Percentiles rank a stretch among this genome's conserved stretches.
phyloP scores from a whole-genome alignment of 2,113 vertebrate genomes.

The Neogobius melanostomus region DNA sequence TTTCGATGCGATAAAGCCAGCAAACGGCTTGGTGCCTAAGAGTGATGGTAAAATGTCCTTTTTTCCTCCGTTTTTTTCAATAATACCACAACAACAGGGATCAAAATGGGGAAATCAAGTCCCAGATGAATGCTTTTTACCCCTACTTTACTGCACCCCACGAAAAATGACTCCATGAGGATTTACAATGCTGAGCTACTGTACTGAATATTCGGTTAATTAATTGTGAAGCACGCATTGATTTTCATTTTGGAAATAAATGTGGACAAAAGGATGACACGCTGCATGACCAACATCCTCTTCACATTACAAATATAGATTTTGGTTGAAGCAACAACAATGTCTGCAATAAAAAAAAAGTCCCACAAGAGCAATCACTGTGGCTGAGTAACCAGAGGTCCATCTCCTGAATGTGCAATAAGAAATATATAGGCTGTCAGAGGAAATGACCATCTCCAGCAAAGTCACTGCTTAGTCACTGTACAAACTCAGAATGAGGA shows the following conservation, averaged over 20 bases:
- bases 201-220: too few species aligned
- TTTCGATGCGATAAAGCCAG: too few species aligned
- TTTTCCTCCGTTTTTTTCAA: too few species aligned
- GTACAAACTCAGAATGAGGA: conserved; percentile 31
- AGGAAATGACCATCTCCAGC: conserved; percentile 18
- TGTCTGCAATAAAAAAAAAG: conserved; percentile 60
- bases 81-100: too few species aligned
- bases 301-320: conserved; percentile 55
- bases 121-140: too few species aligned
- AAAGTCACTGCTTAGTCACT: conserved; percentile 43
- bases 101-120: too few species aligned
- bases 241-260: conserved; percentile 44
- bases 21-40: too few species aligned
- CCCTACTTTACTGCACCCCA: too few species aligned
- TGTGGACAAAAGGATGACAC: conserved; percentile 33
- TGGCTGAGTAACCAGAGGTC: conserved; percentile 33
- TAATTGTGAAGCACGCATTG: neutral
- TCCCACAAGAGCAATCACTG: conserved; percentile 62
- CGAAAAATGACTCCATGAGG: too few species aligned
- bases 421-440: conserved; percentile 8
- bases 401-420: conserved; percentile 27
- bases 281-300: conserved; percentile 21
- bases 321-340: conserved; percentile 67
- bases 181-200: too few species aligned
- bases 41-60: too few species aligned